Percentiles rank a stretch among this genome's conserved stretches.
phyloP scores from a whole-genome alignment of 2,113 vertebrate genomes.

The Leucosticte australis region DNA sequence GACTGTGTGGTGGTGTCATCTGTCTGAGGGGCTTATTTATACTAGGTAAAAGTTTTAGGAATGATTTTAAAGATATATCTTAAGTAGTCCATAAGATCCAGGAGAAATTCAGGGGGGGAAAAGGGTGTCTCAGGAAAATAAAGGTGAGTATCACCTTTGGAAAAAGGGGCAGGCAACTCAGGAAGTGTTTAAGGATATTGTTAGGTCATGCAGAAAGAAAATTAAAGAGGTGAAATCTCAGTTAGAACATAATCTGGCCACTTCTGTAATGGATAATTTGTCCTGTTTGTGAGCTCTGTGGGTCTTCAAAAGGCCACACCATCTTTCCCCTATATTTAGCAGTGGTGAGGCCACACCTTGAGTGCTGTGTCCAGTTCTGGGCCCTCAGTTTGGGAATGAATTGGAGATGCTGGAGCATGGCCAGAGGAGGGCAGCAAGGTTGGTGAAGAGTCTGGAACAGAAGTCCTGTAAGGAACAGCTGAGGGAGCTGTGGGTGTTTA shows the following conservation, averaged over 20 bases:
- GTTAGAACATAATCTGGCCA: neutral
- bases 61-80: neutral
- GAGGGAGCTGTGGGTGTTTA: neutral
- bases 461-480: fast-evolving
- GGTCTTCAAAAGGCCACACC: no score
- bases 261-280: neutral
- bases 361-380: neutral
- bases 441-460: neutral
- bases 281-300: no score
- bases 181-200: neutral
- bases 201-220: neutral
- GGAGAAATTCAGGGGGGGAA: neutral
- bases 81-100: neutral
- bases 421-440: neutral
- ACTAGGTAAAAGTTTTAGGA: neutral
- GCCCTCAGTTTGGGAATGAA: neutral
- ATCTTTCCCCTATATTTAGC: neutral
- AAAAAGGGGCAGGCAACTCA: neutral
- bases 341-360: fast-evolving
- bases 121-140: no score
- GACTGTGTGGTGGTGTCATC: neutral
- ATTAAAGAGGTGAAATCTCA: neutral
- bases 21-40: neutral
- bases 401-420: fast-evolving
- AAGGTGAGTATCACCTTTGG: neutral